Base-by-base conservation (phyloP, 2,113 vertebrate species). In the Alouatta palliata region DNA sequence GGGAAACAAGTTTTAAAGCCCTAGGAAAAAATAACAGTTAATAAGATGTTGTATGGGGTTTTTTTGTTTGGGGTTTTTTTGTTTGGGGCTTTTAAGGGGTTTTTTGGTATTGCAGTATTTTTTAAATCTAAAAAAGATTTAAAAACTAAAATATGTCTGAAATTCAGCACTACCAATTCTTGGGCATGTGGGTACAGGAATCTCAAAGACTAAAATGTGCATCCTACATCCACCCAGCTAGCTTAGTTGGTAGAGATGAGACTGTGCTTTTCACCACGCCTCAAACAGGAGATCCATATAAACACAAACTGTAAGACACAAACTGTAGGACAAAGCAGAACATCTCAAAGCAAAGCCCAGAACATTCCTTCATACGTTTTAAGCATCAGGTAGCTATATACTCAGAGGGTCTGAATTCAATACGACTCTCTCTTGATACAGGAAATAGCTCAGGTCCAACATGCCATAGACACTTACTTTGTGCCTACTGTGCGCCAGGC, bases 91-190 rank as follows among this genome's bases (percentile, higher is more conserved):
- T 54, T 21, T 10, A 37, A 35, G 79, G 12, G 54, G 70, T 20
- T 20, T 3, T 3, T 54, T 70, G 16, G 2, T 32, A 40, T 43
- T 86, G 6, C 12, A 9, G 19, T 37, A 16, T 56, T 17, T 45
- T 61, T 82, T 91, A 17, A 83, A 76, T 92, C 81, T 52, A 35
- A 92, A 96, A 32, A 56, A 80, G 49, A 20, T 45, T 96, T 9
- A 58, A 56, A 87, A 85, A 81, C 30, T 49, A 56, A 17, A 79
- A 90, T 64, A 43, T 71, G 84, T 37, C 76, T 92, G 45, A 43
- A 94, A 77, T 71, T 66, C 20, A 95, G 30, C 49, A 49, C 83
- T 79, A 21, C 0, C 1, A n/a, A 37, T n/a, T 47, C 27, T 25
- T 89, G 5, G 61, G 16, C 71, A n/a, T 37, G 23, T 13, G 21